phyloP scores from a whole-genome alignment of 2,797 vertebrate genomes.

The Helicolenus hilgendorfi region DNA sequence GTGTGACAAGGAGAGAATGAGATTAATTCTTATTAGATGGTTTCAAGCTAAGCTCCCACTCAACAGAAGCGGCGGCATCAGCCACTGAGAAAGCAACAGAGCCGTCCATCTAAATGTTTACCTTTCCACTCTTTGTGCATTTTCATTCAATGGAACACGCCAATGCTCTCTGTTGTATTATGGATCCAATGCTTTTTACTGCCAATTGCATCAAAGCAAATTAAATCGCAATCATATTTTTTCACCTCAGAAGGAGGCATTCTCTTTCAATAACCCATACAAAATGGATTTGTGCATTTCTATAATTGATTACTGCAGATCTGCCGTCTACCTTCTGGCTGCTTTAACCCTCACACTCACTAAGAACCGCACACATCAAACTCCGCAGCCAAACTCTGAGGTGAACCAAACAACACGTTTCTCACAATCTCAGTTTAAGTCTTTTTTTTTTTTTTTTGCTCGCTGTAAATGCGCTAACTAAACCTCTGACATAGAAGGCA shows the following conservation, averaged over 20 bases:
- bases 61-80: conserved; percentile 9
- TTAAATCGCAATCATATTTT: conserved; percentile 37
- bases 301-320: conserved; percentile 57
- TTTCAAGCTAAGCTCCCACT: conserved; percentile 61
- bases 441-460: background rate
- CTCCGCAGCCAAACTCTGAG: conserved; percentile 11
- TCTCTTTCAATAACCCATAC: conserved; percentile 35
- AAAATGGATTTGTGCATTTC: conserved; percentile 49
- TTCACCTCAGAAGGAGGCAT: conserved; percentile 6
- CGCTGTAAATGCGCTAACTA: conserved; percentile 1
- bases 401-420: conserved; percentile 21
- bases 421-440: background rate
- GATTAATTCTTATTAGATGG: conserved; percentile 76
- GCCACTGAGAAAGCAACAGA: background rate
- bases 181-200: conserved; percentile 30
- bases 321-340: conserved; percentile 25
- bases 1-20: conserved; percentile 66
- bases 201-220: conserved; percentile 39
- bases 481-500: conserved; percentile 26
- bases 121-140: conserved; percentile 10
- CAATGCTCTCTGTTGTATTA: conserved; percentile 2
- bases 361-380: conserved; percentile 26
- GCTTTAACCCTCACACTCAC: conserved; percentile 5
- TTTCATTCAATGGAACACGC: background rate
- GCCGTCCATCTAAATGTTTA: conserved; percentile 21